Evolutionary conservation across 1,140 invertebrate genomes (phyloP), one percentile per base, ranked within the genome.

Genomic region (Phthorimaea operculella): DNA sequence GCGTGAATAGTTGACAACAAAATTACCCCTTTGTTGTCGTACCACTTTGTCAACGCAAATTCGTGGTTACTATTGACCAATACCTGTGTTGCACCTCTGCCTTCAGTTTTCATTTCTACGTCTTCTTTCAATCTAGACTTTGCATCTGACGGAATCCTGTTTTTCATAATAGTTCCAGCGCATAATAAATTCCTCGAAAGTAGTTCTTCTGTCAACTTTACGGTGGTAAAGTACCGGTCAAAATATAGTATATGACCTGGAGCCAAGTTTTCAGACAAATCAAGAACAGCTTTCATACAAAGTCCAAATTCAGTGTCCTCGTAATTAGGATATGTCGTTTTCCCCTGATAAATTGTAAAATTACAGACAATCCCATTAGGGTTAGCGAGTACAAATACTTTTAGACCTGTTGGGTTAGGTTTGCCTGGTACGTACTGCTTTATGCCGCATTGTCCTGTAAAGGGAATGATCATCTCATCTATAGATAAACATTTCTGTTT

Each of bases 231-330:
- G 16, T 36, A 52, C 10, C 51, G 12, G 33, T 52, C 51, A 36
- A 52, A 52, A 52, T 36, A 52, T 12, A 52, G 15, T 36, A 52
- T 16, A 39, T 52, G 51, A 36, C 51, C 34, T 4, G 51, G 51
- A 36, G 34, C 34, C 14, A 52, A 39, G 5, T 12, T 34, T 1
- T 16, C 11, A 3, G 51, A 16, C 16, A 52, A 52, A 17, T 34
- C 10, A 14, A 52, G 15, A 15, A 52, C 51, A 7, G 51, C 33
- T 36, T 14, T 36, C 11, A 10, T 15, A 14, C 33, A 28, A 36
- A 52, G n/a, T n/a, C 51, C 34, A 39, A 52, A 52, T 9, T 16
- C 51, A 6, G 14, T 14, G 17, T 14, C 34, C 5, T 36, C 16
- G 5, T 36, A 14, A 16, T 52, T 14, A 9, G 48, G 48, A 50